phyloP scores from a whole-genome alignment of 2,113 vertebrate genomes.

The Eulemur rufifrons region DNA sequence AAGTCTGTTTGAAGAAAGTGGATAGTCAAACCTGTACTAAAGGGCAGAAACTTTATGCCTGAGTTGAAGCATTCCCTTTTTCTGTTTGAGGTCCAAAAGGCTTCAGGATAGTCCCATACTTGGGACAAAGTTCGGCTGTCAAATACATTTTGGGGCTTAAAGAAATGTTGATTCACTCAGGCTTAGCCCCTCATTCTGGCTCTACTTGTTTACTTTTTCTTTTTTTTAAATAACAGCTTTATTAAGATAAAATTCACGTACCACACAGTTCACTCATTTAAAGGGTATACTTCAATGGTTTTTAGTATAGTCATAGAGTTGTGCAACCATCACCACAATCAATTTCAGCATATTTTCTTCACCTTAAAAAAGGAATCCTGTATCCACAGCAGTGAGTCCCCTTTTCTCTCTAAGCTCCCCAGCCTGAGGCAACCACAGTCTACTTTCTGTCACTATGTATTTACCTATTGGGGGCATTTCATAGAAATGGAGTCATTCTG shows the following conservation, averaged over 20 bases:
- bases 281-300: background rate
- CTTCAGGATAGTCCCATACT: background rate
- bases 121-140: background rate
- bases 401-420: background rate
- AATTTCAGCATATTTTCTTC: background rate
- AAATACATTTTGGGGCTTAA: background rate
- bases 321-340: background rate
- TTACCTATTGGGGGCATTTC: background rate
- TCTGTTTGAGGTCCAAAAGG: background rate
- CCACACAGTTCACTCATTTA: background rate
- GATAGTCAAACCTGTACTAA: background rate
- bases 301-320: background rate
- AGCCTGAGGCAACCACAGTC: background rate
- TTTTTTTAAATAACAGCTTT: background rate
- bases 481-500: background rate
- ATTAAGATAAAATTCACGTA: background rate
- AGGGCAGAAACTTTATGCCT: background rate
- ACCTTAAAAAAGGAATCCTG: background rate
- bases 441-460: background rate
- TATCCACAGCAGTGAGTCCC: background rate
- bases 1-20: background rate
- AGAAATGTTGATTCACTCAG: background rate
- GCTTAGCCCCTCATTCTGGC: background rate
- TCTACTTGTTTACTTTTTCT: background rate
- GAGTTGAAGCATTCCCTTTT: background rate